These are phyloP conservation scores for Phrynocephalus vlangalii DNA, from an alignment of 2,797 vertebrate genomes.

Conservation along the genomic window DNA sequence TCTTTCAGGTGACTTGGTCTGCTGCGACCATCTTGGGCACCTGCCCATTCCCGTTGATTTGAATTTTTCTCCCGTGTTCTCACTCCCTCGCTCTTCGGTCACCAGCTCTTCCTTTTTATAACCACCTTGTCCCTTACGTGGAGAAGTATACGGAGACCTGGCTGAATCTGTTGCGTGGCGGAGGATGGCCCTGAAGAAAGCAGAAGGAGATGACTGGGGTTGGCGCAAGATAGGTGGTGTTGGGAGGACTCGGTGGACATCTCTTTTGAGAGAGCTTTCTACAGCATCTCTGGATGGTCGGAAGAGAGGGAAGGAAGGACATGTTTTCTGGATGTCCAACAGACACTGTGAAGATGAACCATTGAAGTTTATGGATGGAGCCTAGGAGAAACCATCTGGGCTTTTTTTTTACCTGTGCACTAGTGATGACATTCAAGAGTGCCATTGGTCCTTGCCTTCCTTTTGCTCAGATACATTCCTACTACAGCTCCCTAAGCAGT, in stretches of 20 bases:
- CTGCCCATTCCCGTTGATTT: not conserved
- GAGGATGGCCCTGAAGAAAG: not conserved
- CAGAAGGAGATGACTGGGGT: not conserved
- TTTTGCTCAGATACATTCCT: not conserved
- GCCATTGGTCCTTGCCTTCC: not conserved
- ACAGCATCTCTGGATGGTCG: not conserved
- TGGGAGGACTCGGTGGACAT: not conserved
- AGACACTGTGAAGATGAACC: conserved; percentile 33
- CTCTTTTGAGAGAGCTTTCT: conserved; percentile 8
- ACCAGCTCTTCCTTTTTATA: not conserved
- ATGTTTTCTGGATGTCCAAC: conserved; percentile 5
- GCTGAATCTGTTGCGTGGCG: not conserved
- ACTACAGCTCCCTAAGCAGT: not conserved
- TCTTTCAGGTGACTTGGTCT: conserved; percentile 23
- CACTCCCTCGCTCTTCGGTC: accelerated
- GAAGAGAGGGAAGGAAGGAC: not conserved
- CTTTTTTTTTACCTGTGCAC: not conserved
- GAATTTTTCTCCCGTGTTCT: not conserved
- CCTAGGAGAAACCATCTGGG: not conserved
- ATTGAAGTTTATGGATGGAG: not conserved
- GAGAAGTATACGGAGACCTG: accelerated
- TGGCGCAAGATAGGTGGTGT: not conserved
- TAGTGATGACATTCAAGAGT: not conserved
- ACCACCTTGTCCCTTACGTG: accelerated
- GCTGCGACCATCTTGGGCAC: not conserved